A percentile compares a stretch with the other conserved stretches of the same genome.
phyloP scores from a whole-genome alignment of 2,888 invertebrate species.

The Ligdia adustata region DNA sequence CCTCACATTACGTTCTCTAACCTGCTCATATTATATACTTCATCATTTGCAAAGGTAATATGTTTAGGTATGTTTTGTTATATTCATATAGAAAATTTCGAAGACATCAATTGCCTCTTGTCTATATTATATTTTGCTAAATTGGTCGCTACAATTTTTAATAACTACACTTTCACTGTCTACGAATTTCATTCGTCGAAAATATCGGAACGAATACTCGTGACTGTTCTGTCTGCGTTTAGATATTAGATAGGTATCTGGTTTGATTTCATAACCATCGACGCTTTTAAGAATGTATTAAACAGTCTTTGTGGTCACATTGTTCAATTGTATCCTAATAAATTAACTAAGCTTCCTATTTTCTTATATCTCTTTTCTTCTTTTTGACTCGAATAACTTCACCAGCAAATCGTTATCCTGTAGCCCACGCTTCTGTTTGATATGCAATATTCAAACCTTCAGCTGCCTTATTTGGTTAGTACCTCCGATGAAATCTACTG shows the following conservation, averaged over 20 bases:
- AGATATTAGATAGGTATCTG: constrained; percentile 2
- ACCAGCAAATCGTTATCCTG: constrained; percentile 37
- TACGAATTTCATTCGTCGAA: constrained; percentile 45
- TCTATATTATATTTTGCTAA: constrained; percentile 37
- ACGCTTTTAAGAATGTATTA: not conserved
- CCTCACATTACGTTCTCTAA: too few relatives aligned
- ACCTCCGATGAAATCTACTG: constrained; percentile 42
- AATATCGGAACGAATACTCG: constrained; percentile 37
- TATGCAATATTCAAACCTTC: constrained; percentile 62
- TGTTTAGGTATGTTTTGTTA: too few relatives aligned
- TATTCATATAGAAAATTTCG: too few relatives aligned
- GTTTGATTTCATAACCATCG: constrained; percentile 8
- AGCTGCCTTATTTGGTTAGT: constrained; percentile 50
- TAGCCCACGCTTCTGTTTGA: constrained; percentile 60
- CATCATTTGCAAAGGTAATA: too few relatives aligned
- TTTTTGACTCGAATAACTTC: constrained; percentile 35
- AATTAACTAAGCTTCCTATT: constrained; percentile 35
- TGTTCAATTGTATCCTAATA: constrained; percentile 41
- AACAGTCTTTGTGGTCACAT: constrained; percentile 7
- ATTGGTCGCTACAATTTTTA: constrained; percentile 36
- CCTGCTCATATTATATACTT: too few relatives aligned
- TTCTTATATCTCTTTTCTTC: constrained; percentile 36
- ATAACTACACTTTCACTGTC: constrained; percentile 46
- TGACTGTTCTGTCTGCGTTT: constrained; percentile 19
- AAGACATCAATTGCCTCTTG: too few relatives aligned